Evolutionary conservation across 1,140 invertebrate species (phyloP), one percentile per base, ranked within the genome.

Genomic region (Cherax destructor): DNA sequence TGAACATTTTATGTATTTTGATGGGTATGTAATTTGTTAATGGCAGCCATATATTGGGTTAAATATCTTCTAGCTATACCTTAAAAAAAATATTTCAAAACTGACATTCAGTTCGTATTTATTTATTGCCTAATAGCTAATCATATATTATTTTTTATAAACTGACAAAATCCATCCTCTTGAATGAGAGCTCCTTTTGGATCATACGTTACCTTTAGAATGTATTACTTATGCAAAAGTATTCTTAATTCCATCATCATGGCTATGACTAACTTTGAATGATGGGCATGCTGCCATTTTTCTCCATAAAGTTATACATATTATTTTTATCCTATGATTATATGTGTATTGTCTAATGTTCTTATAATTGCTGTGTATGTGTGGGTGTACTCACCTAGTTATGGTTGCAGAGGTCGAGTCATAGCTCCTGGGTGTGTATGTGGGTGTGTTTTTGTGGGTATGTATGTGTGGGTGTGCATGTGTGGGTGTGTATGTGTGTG

Each of bases 231-330:
- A 56, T 81, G 24, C 50, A 56, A 81, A 81, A 24, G n/a, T 56
- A 7, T 65, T 65, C n/a, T 13, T 30, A 11, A 81, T 13, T n/a
- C 79, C 79, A 81, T 81, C 79, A 49, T 56, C 79, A 81, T 50
- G 79, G 79, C 79, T 81, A 81, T 47, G 77, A 79, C 77, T 49
- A 81, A 81, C 47, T 56, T 47, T 56, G 79, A 50, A 81, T 81
- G 79, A 81, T 30, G 79, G 79, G 79, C 79, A 81, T 81, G 79
- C 52, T 74, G n/a, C 69, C 69, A 24, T 81, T 50, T 50, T 16
- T 80, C 78, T 21, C 30, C 79, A 30, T 81, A 80, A 30, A 81
- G 18, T 52, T 81, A n/a, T 56, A 24, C 7, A n/a, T 79, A 56
- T 56, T 81, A n/a, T 16, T 81, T 56, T 24, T 56, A 56, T 81